Evolutionary conservation across 2,113 vertebrate genomes (phyloP).

Genomic region (Suricata suricatta): DNA sequence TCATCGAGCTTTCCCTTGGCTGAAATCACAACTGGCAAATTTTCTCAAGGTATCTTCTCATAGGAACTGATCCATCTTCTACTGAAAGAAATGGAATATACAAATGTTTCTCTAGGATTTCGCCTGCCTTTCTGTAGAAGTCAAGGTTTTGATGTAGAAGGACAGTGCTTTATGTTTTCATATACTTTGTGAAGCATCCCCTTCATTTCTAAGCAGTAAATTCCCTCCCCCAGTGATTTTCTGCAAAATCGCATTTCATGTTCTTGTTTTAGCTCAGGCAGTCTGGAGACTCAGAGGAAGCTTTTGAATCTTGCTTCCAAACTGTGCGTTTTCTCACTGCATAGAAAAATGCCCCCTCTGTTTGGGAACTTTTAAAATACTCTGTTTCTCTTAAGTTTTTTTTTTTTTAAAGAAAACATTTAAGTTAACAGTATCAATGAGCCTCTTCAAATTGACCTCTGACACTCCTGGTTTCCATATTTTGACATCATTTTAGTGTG

Average conservation of each 20-base stretch:
- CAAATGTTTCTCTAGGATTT: not conserved
- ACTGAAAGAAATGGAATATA: not conserved
- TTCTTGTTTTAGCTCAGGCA: not conserved
- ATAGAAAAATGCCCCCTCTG: not conserved
- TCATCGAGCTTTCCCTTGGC: not conserved
- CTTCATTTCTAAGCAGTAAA: not conserved
- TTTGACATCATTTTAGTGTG: not conserved
- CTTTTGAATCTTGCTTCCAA: not conserved
- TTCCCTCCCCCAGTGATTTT: not conserved
- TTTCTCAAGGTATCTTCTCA: not conserved
- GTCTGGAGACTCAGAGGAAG: not conserved
- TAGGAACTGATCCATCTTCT: not conserved
- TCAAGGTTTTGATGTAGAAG: not conserved
- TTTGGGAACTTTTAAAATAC: not conserved
- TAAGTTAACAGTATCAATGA: not conserved
- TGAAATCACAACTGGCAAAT: not conserved
- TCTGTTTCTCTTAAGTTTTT: not conserved
- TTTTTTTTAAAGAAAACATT: not conserved
- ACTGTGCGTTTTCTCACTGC: not conserved
- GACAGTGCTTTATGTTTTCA: not conserved
- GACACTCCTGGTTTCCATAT: not conserved
- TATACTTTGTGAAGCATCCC: not conserved
- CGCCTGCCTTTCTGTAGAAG: not conserved
- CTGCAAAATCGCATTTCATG: not conserved
- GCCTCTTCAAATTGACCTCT: not conserved